A percentile compares a stretch with the other conserved stretches of the same genome.
phyloP scores from a whole-genome alignment of 2,113 vertebrate species.

The Zapornia atra region DNA sequence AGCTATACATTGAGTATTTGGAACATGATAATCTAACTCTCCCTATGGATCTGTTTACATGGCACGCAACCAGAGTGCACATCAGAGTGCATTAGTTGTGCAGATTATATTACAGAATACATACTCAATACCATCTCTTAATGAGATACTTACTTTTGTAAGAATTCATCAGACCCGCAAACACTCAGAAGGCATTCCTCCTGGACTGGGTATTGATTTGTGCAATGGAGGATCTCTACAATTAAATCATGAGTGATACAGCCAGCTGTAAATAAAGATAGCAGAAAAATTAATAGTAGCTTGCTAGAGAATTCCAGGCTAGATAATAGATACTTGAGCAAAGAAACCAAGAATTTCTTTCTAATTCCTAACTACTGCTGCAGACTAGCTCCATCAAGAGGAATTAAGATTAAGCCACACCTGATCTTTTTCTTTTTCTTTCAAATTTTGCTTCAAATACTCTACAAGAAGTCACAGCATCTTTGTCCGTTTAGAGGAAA shows the following conservation, averaged over 20 bases:
- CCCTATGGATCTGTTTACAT: background rate
- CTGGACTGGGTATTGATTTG: conserved; percentile 14
- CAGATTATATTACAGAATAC: background rate
- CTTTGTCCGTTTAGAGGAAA: background rate
- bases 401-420: conserved; percentile 11
- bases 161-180: conserved; percentile 72
- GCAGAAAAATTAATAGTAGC: conserved; percentile 43
- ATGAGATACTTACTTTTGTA: conserved; percentile 66
- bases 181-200: conserved; percentile 62
- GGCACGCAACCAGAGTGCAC: background rate
- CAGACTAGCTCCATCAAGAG: conserved; percentile 67
- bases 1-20: background rate
- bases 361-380: conserved; percentile 1
- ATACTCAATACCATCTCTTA: background rate
- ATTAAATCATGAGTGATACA: conserved; percentile 72
- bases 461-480: background rate
- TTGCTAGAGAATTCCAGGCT: conserved; percentile 15
- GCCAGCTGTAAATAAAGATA: conserved; percentile 72
- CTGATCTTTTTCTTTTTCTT: background rate
- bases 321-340: background rate
- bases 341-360: background rate
- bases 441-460: background rate
- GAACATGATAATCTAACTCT: background rate
- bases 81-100: background rate
- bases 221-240: conserved; percentile 52